These are phyloP conservation scores for Anagrus nilaparvatae DNA, from an alignment of 1,140 invertebrate species.

Conservation along the genomic window DNA sequence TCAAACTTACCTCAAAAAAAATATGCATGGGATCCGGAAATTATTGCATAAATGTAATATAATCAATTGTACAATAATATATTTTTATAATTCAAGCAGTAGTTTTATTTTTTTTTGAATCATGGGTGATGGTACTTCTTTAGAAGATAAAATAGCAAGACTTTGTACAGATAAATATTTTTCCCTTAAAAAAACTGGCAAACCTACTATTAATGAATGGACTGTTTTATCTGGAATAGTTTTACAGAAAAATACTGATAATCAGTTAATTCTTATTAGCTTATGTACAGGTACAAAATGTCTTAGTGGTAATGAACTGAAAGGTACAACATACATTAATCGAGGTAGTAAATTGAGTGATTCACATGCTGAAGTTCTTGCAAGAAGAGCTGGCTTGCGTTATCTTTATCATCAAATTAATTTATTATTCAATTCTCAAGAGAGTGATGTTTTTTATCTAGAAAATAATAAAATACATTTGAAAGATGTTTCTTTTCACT, in stretches of 20 bases:
- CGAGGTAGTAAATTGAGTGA: constrained; percentile 71
- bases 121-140: constrained; percentile 28
- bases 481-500: constrained; percentile 65
- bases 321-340: constrained; percentile 48
- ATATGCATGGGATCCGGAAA: constrained; percentile 64
- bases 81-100: neutral
- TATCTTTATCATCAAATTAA: constrained; percentile 62
- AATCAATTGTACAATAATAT: neutral
- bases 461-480: constrained; percentile 39
- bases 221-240: constrained; percentile 70
- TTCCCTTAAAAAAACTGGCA: constrained; percentile 66
- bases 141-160: constrained; percentile 44
- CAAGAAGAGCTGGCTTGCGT: constrained; percentile 67
- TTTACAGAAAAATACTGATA: constrained; percentile 37
- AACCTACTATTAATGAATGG: constrained; percentile 69
- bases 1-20: constrained; percentile 47
- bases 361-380: constrained; percentile 84
- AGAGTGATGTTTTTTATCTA: constrained; percentile 38
- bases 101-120: constrained; percentile 1
- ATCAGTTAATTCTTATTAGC: constrained; percentile 55
- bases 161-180: constrained; percentile 52
- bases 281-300: constrained; percentile 88
- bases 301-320: constrained; percentile 51
- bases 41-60: constrained; percentile 24
- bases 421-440: constrained; percentile 28